Evolutionary conservation across 2,797 vertebrate genomes (phyloP), one percentile per base, ranked within the genome.

Genomic region (Tarsius wallacei): DNA sequence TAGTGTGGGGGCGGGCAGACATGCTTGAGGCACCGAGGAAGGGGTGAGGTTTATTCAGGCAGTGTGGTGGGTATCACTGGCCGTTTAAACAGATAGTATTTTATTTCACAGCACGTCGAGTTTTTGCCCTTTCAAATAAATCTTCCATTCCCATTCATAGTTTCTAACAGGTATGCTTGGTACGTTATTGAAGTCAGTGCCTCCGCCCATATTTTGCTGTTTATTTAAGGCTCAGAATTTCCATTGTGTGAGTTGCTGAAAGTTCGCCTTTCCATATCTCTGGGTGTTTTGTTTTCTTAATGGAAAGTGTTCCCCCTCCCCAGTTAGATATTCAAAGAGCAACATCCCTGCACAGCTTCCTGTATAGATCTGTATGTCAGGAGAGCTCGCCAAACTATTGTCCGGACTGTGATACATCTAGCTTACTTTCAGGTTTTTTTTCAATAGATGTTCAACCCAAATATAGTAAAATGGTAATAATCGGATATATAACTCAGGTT

Each of bases 21-120:
- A 12, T 14, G 15, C 53, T 59, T 70, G 2, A 36, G 85, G 33
- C 33, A 0, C 2, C 0, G 33, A 26, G 15, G 12, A 47, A n/a
- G 51, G 59, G 0, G 0, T 12, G 14, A 33, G 55, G 42, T 24
- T 33, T 15, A 2, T 19, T 36, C 51, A 17, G 76, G 90, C 70
- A 51, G 11, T 1, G 26, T 2, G 3, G 0, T 6, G 17, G 49
- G n/a, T 24, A 7, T 15, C 59, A 0, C 7, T 55, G 47, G n/a
- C 53, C 64, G 19, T 24, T 73, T 82, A 26, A 70, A 14, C 47
- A 57, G 16, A 81, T 66, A 17, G 63, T 9, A 10, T 63, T 59
- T 81, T 7, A 21, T 55, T 70, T n/a, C 49, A 42, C 57, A 77
- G 14, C 64, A 51, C 2, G 2, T 31, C 1, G 10, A 6, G 19